A percentile compares a stretch with the other conserved stretches of the same genome.
These are phyloP conservation scores for Pygoscelis adeliae DNA, from an alignment of 2,113 vertebrate species.

Conservation along the genomic window DNA sequence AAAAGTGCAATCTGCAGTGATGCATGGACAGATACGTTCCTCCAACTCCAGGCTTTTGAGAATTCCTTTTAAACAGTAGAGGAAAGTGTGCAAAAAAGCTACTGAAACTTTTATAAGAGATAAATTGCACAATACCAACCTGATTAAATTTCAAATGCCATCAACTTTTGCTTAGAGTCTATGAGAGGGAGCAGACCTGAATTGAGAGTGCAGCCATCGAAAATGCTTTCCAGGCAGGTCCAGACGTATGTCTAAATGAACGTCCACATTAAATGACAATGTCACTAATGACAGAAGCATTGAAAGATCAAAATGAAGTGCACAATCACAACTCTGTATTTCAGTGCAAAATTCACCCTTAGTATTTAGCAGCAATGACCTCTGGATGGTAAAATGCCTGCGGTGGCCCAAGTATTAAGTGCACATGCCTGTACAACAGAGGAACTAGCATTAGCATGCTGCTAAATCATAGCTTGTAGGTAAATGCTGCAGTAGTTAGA, in stretches of 20 bases:
- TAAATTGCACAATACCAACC: conserved; percentile 65
- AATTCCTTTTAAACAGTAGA: conserved; percentile 27
- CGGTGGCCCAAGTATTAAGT: not conserved
- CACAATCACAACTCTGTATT: conserved; percentile 26
- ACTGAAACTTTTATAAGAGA: conserved; percentile 62
- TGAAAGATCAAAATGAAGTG: conserved; percentile 19
- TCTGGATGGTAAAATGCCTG: not conserved
- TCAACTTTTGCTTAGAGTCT: conserved; percentile 55
- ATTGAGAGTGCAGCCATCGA: conserved; percentile 14
- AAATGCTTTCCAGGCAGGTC: conserved; percentile 41
- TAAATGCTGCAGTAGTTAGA: not conserved
- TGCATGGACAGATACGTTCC: not conserved
- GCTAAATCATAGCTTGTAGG: not conserved
- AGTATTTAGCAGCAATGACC: not conserved
- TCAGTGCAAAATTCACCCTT: not conserved
- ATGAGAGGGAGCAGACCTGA: not conserved
- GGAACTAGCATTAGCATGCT: not conserved
- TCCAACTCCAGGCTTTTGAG: conserved; percentile 7
- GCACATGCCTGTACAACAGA: not conserved
- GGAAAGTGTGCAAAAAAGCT: conserved; percentile 27
- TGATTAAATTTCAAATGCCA: conserved; percentile 71
- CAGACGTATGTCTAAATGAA: not conserved
- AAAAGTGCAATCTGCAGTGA: not conserved
- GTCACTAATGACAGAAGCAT: conserved; percentile 5
- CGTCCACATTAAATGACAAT: conserved; percentile 61